Percentiles rank a stretch among this genome's conserved stretches.
phyloP scores from a whole-genome alignment of 1,140 invertebrate species.

The Apis cerana region DNA sequence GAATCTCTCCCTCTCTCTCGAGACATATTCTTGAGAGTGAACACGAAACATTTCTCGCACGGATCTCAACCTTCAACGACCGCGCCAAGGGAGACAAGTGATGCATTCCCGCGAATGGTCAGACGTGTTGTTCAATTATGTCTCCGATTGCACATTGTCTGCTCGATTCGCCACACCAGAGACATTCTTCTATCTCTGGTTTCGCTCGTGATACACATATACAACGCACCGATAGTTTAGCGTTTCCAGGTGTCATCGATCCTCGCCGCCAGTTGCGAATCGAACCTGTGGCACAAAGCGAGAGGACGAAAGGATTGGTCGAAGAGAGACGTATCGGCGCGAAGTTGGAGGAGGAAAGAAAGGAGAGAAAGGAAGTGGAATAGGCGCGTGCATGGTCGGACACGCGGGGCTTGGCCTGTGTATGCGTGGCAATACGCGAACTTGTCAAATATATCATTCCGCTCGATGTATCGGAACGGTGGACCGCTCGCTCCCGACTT shows the following conservation, averaged over 20 bases:
- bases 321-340: neutral
- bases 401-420: conserved; percentile 60
- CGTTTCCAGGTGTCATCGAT: neutral
- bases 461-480: conserved; percentile 68
- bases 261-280: neutral
- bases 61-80: neutral
- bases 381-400: conserved; percentile 62
- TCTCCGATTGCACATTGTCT: conserved; percentile 5
- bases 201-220: neutral
- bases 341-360: neutral
- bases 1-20: too few species aligned
- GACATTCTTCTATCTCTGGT: conserved; percentile 37
- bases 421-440: conserved; percentile 69
- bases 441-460: conserved; percentile 77
- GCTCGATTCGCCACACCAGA: conserved; percentile 8
- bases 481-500: conserved; percentile 57
- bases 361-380: neutral
- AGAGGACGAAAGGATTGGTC: neutral
- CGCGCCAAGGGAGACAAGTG: conserved; percentile 20
- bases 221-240: neutral
- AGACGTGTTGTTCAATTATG: conserved; percentile 23
- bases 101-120: conserved; percentile 8
- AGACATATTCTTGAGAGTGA: neutral
- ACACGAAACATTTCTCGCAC: neutral
- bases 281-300: too few species aligned